Percentiles rank a stretch among this genome's conserved stretches.
These are phyloP conservation scores for Sarcophaga rosellei DNA, from an alignment of 2,888 invertebrate genomes.

Conservation along the genomic window DNA sequence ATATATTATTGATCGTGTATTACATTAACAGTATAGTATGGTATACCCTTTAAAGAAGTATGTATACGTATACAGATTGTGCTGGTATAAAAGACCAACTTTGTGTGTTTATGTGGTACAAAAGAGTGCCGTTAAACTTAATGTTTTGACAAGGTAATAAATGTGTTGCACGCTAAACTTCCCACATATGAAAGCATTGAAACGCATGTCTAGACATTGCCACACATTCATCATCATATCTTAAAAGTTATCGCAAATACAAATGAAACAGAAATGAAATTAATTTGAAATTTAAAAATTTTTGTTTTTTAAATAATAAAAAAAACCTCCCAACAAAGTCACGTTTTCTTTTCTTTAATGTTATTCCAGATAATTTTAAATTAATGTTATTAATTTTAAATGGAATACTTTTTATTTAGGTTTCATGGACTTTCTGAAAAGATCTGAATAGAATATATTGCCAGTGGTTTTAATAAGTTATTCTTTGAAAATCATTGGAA, in stretches of 20 bases:
- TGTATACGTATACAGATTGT: neutral
- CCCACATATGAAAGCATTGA: constrained; percentile 3
- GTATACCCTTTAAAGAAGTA: neutral
- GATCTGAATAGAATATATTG: too few relatives aligned
- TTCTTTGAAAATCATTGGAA: too few relatives aligned
- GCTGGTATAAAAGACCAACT: neutral
- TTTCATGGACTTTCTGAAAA: too few relatives aligned
- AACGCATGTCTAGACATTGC: constrained; percentile 49
- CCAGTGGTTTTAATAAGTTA: too few relatives aligned
- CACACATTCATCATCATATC: constrained; percentile 30
- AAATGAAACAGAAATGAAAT: neutral
- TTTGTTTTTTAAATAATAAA: too few relatives aligned
- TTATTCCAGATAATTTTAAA: too few relatives aligned
- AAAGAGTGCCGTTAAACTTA: neutral
- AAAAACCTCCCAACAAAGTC: too few relatives aligned
- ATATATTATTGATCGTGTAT: too few relatives aligned
- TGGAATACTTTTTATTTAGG: too few relatives aligned
- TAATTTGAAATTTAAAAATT: neutral
- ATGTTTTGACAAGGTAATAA: constrained; percentile 4
- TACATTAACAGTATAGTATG: neutral
- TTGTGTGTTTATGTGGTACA: neutral
- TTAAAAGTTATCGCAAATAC: neutral
- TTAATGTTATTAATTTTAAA: too few relatives aligned
- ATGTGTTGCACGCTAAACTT: constrained; percentile 10
- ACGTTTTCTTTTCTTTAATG: too few relatives aligned